Conservation (phyloP, 2,888 invertebrate genomes). For the Troides aeacus region DNA sequence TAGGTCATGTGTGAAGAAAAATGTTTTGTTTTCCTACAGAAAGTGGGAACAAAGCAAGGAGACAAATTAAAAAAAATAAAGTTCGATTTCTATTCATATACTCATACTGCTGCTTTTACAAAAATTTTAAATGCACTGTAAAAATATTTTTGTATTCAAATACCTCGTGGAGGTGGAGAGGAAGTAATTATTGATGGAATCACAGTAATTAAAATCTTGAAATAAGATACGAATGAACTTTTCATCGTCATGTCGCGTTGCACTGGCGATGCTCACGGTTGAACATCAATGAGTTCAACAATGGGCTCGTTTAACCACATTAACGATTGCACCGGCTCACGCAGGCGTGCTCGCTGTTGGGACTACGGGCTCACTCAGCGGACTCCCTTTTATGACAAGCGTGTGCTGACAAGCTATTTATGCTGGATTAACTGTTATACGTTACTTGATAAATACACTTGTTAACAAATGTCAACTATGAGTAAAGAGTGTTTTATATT, state of each 20-base stretch:
- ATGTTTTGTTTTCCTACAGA: too few species aligned
- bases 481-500: too few species aligned
- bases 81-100: too few species aligned
- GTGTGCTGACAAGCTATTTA: constrained; percentile 1
- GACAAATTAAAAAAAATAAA: too few species aligned
- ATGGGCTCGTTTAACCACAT: constrained; percentile 18
- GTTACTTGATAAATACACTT: constrained; percentile 1
- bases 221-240: not conserved
- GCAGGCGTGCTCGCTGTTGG: constrained; percentile 17
- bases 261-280: constrained; percentile 7
- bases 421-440: constrained; percentile 12
- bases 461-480: constrained; percentile 1
- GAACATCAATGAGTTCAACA: constrained; percentile 20
- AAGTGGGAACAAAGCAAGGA: too few species aligned
- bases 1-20: too few species aligned
- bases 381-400: constrained; percentile 19
- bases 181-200: too few species aligned
- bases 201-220: too few species aligned
- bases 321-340: constrained; percentile 28
- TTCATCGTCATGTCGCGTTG: not conserved
- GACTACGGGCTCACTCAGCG: not conserved
- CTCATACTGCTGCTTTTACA: too few species aligned
- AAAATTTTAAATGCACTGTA: too few species aligned
- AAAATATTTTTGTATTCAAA: too few species aligned
- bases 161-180: too few species aligned